Evolutionary conservation across 2,888 invertebrate species (phyloP).

Genomic region (Ophion obscuratus): DNA sequence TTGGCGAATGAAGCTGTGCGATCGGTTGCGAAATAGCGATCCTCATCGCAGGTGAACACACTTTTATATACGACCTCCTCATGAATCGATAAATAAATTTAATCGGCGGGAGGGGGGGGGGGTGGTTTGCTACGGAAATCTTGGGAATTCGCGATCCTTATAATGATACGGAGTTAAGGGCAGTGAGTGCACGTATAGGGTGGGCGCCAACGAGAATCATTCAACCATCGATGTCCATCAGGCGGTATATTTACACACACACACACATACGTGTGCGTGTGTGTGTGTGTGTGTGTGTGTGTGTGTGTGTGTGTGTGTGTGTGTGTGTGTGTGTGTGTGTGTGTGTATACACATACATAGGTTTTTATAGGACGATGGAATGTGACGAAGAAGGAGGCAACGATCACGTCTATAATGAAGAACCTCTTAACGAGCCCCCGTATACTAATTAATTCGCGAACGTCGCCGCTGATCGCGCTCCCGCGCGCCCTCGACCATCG

Average conservation of each 20-base stretch:
- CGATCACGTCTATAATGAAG: conserved; percentile 38
- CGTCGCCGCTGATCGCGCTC: conserved; percentile 29
- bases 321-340: no score
- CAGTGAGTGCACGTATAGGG: conserved; percentile 30
- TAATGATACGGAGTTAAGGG: conserved; percentile 47
- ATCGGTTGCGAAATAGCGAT: conserved; percentile 43
- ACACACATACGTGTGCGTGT: no score
- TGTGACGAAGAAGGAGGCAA: conserved; percentile 20
- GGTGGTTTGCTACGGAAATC: conserved; percentile 58
- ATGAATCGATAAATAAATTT: conserved; percentile 71
- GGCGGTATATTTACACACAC: no score
- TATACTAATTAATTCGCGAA: conserved; percentile 69
- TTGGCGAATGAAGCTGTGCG: conserved; percentile 61
- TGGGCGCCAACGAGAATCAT: conserved; percentile 9
- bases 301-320: no score
- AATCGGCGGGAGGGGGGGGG: neutral
- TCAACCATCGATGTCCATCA: neutral
- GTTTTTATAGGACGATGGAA: conserved; percentile 17
- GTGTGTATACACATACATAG: neutral
- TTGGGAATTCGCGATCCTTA: conserved; percentile 67
- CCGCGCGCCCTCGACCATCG: neutral
- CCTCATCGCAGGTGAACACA: conserved; percentile 12
- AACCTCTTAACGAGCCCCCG: conserved; percentile 67
- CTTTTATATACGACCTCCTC: neutral
- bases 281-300: no score